Conservation (phyloP, 1,140 invertebrate genomes). For the Drosophila navojoa region DNA sequence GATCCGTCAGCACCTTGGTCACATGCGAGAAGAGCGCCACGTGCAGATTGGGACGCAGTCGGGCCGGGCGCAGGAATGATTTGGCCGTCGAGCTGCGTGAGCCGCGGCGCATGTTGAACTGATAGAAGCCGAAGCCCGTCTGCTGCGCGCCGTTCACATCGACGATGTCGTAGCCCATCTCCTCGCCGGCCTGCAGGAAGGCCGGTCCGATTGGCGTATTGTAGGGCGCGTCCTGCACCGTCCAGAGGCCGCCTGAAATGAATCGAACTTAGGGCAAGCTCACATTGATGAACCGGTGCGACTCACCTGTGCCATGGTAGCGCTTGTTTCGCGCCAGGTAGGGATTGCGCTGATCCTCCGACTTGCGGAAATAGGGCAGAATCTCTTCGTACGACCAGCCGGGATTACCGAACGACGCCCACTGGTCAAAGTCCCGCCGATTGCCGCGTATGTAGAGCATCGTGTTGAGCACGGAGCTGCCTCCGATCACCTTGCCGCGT, state of each 20-base stretch:
- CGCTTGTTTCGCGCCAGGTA: constrained; percentile 89
- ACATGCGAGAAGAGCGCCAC: constrained; percentile 90
- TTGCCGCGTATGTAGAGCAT: constrained; percentile 98
- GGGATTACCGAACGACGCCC: constrained; percentile 93
- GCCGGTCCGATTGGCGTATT: constrained; percentile 91
- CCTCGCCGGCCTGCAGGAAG: constrained; percentile 93
- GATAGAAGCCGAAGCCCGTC: constrained; percentile 92
- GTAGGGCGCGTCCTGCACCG: constrained; percentile 92
- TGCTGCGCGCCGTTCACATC: constrained; percentile 92
- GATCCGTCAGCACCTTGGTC: constrained; percentile 90
- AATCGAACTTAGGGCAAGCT: neutral
- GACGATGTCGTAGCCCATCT: constrained; percentile 94
- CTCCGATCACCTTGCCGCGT: constrained; percentile 93
- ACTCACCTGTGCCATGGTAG: constrained; percentile 88
- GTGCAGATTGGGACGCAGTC: constrained; percentile 89
- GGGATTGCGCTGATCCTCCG: constrained; percentile 92
- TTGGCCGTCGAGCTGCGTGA: constrained; percentile 91
- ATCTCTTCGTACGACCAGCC: constrained; percentile 96
- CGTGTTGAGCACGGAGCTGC: constrained; percentile 93
- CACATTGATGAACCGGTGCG: neutral
- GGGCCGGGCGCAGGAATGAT: constrained; percentile 91
- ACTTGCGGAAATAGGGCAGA: constrained; percentile 94
- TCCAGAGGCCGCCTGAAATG: constrained; percentile 89
- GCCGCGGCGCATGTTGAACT: constrained; percentile 92
- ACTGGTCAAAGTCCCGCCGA: constrained; percentile 94